Evolutionary conservation across 2,113 vertebrate genomes (phyloP), one percentile per base, ranked within the genome.

Genomic region (Ornithorhynchus anatinus): DNA sequence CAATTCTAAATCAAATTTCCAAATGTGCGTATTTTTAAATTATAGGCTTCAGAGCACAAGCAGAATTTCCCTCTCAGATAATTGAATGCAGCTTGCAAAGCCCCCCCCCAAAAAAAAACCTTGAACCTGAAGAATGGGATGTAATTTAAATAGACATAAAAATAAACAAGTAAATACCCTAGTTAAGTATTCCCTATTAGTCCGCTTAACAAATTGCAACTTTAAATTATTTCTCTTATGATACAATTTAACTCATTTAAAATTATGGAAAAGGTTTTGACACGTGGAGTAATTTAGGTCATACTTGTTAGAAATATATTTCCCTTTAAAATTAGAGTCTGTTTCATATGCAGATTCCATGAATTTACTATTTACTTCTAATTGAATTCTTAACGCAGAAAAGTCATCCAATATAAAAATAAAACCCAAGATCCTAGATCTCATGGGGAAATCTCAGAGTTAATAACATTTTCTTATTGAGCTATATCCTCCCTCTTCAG

Each of bases 1-100:
- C 8, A 57, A 56, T 66, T 63, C 42, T 20, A 60, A 72, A 54
- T 74, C 69, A 38, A 22, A 58, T 54, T 53, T 50, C 8, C 16
- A 42, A 42, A 29, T 50, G 12, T 16, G 44, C 56, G 67, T 40
- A 69, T 19, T 51, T 19, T 2, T 23, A 56, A 40, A 6, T 53
- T 38, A 17, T 50, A 23, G 36, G 7, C 6, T n/a, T 37, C 59
- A 23, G 27, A 8, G n/a, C 27, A 39, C 20, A 20, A 3, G 2
- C 32, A 44, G 37, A 3, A 59, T 44, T 12, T 50, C 36, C 31
- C 68, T 36, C 20, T 65, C 19, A 45, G 19, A 3, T 33, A 16
- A 40, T 23, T 6, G 11, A 36, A 17, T 4, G 8, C 32, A 50
- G 66, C 40, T 47, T 74, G n/a, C n/a, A n/a, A n/a, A n/a, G n/a